phyloP scores from a whole-genome alignment of 2,797 vertebrate species.

The Syngnathus acus region DNA sequence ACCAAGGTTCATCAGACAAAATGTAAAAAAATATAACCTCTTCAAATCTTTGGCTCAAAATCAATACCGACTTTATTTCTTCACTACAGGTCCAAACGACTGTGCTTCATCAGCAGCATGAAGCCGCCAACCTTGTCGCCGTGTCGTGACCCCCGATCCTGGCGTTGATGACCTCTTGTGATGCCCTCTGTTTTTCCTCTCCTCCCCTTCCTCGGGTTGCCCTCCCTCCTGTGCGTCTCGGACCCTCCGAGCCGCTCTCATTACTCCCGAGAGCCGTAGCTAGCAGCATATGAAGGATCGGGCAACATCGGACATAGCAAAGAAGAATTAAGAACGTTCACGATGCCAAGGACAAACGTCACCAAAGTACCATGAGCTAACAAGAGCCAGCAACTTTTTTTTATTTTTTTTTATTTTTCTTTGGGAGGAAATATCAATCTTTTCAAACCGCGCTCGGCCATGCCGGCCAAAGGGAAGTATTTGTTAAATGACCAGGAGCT shows the following conservation, averaged over 20 bases:
- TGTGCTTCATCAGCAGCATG: slow-evolving; percentile 18
- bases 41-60: neutral
- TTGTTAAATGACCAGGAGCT: slow-evolving; percentile 82
- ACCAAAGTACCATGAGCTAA: slow-evolving; percentile 42
- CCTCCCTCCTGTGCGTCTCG: slow-evolving; percentile 36
- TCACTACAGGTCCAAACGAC: slow-evolving; percentile 21
- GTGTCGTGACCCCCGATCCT: slow-evolving; percentile 37
- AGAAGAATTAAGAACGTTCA: slow-evolving; percentile 23
- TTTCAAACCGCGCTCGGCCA: slow-evolving; percentile 39
- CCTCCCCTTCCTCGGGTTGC: slow-evolving; percentile 43
- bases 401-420: slow-evolving; percentile 8
- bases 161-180: slow-evolving; percentile 48
- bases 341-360: slow-evolving; percentile 47
- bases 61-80: neutral
- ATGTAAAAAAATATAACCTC: neutral
- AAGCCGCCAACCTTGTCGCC: slow-evolving; percentile 19
- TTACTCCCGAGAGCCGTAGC: slow-evolving; percentile 54
- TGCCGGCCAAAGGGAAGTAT: slow-evolving; percentile 95
- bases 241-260: slow-evolving; percentile 38
- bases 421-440: slow-evolving; percentile 9
- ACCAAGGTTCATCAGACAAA: too few species aligned
- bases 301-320: neutral
- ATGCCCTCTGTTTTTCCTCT: slow-evolving; percentile 29
- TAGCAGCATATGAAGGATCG: slow-evolving; percentile 32
- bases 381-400: slow-evolving; percentile 13